Percentiles rank a stretch among this genome's conserved stretches.
Evolutionary conservation across 2,888 invertebrate genomes (phyloP).

Genomic region (Protodeltote pygarga): DNA sequence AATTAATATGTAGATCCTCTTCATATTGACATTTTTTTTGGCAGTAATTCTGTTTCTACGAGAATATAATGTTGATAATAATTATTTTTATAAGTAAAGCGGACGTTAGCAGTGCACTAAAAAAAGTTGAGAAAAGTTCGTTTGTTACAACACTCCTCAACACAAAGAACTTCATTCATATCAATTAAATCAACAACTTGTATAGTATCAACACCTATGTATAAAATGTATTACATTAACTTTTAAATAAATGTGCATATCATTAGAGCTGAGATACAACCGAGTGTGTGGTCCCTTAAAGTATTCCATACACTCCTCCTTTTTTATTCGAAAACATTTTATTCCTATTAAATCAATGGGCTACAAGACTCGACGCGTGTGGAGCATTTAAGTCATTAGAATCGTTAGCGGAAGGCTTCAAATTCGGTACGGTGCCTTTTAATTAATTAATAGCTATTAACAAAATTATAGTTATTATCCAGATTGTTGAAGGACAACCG

Average conservation of each 20-base stretch:
- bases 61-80: too few relatives aligned
- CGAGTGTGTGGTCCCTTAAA: slow-evolving; percentile 80
- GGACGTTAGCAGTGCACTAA: slow-evolving; percentile 8
- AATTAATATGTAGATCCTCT: too few relatives aligned
- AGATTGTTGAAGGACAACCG: slow-evolving; percentile 55
- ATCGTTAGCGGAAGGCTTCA: slow-evolving; percentile 73
- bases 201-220: slow-evolving; percentile 53
- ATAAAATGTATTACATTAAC: slow-evolving; percentile 60
- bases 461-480: slow-evolving; percentile 72
- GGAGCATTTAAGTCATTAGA: slow-evolving; percentile 73
- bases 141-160: slow-evolving; percentile 10
- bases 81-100: slow-evolving; percentile 3
- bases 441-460: slow-evolving; percentile 80
- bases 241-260: slow-evolving; percentile 84
- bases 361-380: slow-evolving; percentile 69
- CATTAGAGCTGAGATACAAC: slow-evolving; percentile 76
- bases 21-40: too few relatives aligned
- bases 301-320: slow-evolving; percentile 63
- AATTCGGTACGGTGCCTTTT: slow-evolving; percentile 70
- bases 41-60: too few relatives aligned
- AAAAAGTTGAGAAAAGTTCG: slow-evolving; percentile 18
- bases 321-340: slow-evolving; percentile 67
- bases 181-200: slow-evolving; percentile 43
- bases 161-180: slow-evolving; percentile 28
- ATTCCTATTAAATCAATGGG: slow-evolving; percentile 75